Evolutionary conservation across 2,888 invertebrate genomes (phyloP), one percentile per base, ranked within the genome.

Genomic region (Parnassius smintheus): DNA sequence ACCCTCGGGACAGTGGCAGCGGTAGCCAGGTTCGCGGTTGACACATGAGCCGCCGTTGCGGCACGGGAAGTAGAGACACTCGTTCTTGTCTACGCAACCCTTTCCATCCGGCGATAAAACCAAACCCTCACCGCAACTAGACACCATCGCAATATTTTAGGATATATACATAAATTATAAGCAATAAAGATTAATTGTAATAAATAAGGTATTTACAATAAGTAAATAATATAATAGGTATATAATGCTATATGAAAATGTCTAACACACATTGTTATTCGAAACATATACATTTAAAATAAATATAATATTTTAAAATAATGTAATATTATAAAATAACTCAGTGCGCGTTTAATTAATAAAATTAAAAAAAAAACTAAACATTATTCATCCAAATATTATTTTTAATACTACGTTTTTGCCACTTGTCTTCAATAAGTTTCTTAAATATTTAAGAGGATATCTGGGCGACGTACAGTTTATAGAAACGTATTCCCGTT

Each of bases 71-170:
- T 98, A 97, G 87, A 97, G 94, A 88, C 98, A 98, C 89, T 98
- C 98, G 92, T 98, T 97, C 92, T 97, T 97, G 93, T 98, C 98
- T 92, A 96, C 96, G 92, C 98, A 98, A 83, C 96, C 96, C 90
- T 98, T 97, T 80, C 95, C 95, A 91, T 98, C 98, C 72, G 96
- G 94, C 67, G 98, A 96, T 91, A 97, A 95, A 82, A 97, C 94
- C 87, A 96, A 95, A 88, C 98, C 98, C 92, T 97, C 97, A 80
- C 97, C 98, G 93, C 98, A 98, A 91, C 98, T 98, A 83, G 81
- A 86, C 84, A 89, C 80, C 86, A 85, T 82, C 80, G 72, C 77
- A 84, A 85, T 81, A 77, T 75, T 70, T 76, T 73, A 72, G 71
- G 67, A 71, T 67, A 35, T 35, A 73, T 68, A 69, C 61, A 68